A percentile compares a stretch with the other conserved stretches of the same genome.
Conservation (phyloP, 1,140 invertebrate species). For the Penaeus chinensis region DNA sequence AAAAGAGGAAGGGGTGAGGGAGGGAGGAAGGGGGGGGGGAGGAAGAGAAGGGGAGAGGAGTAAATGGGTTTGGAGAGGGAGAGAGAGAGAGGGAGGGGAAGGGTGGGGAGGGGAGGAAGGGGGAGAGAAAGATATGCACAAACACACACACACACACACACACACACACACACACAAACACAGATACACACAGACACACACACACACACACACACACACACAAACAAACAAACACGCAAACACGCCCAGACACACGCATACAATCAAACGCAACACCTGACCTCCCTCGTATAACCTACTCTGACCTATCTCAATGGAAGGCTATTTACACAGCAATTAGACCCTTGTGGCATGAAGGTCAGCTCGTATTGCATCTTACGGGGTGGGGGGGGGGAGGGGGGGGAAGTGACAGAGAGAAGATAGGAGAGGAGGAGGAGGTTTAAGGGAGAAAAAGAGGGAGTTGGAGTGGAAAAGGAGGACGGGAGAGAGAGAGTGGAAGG, state of each 20-base stretch:
- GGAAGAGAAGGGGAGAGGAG: neutral
- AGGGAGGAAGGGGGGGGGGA: too few species aligned
- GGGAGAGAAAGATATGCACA: neutral
- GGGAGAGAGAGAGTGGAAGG: neutral
- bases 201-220: too few species aligned
- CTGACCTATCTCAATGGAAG: neutral
- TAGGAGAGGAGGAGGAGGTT: too few species aligned
- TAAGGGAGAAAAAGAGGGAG: neutral
- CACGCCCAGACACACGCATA: neutral
- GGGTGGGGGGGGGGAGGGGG: neutral
- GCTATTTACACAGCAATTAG: neutral
- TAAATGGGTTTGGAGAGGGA: too few species aligned
- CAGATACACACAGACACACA: too few species aligned
- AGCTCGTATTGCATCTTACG: neutral
- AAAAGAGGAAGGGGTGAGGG: too few species aligned
- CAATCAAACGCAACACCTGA: neutral
- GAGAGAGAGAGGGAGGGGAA: neutral
- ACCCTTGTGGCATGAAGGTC: neutral
- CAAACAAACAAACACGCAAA: neutral
- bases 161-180: too few species aligned
- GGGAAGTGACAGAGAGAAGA: neutral
- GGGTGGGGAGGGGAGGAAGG: neutral
- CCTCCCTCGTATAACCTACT: neutral
- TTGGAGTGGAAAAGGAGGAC: neutral
- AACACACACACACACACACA: neutral